Percentiles rank a stretch among this genome's conserved stretches.
phyloP scores from a whole-genome alignment of 2,797 vertebrate genomes.

The Clarias laeviceps region DNA sequence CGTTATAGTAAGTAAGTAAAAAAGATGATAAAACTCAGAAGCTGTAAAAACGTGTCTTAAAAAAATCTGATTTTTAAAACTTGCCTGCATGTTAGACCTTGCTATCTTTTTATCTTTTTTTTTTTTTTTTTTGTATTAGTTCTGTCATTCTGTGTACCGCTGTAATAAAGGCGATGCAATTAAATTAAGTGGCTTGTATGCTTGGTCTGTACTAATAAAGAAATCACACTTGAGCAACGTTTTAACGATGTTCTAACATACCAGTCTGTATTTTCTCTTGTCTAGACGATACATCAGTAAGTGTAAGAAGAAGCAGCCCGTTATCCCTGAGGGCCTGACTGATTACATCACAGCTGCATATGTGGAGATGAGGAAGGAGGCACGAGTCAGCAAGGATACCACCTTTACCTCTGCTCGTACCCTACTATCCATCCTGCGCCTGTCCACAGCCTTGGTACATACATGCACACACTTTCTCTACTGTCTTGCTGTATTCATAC shows the following conservation, averaged over 20 bases:
- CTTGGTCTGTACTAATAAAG: neutral
- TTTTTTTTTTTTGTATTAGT: too few species aligned
- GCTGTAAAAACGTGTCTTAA: too few species aligned
- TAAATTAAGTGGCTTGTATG: neutral
- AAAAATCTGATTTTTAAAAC: too few species aligned
- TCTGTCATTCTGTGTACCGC: neutral
- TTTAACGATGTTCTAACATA: neutral
- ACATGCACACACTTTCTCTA: slow-evolving; percentile 60
- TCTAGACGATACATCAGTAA: slow-evolving; percentile 84
- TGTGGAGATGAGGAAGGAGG: slow-evolving; percentile 94
- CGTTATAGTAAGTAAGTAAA: too few species aligned
- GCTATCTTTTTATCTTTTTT: too few species aligned
- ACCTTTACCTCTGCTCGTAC: slow-evolving; percentile 93
- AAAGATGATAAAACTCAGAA: too few species aligned
- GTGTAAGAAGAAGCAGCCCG: slow-evolving; percentile 83
- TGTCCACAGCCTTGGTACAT: slow-evolving; percentile 88
- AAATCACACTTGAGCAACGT: neutral
- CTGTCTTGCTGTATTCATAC: slow-evolving; percentile 58
- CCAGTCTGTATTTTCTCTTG: neutral
- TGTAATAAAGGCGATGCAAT: neutral
- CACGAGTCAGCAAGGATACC: slow-evolving; percentile 86
- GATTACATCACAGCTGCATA: slow-evolving; percentile 94
- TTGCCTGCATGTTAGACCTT: too few species aligned
- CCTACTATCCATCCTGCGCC: slow-evolving; percentile 86
- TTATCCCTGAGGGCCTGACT: slow-evolving; percentile 82